Evolutionary conservation across 2,797 vertebrate species (phyloP), one percentile per base, ranked within the genome.

Genomic region (Sebastes steindachneri): DNA sequence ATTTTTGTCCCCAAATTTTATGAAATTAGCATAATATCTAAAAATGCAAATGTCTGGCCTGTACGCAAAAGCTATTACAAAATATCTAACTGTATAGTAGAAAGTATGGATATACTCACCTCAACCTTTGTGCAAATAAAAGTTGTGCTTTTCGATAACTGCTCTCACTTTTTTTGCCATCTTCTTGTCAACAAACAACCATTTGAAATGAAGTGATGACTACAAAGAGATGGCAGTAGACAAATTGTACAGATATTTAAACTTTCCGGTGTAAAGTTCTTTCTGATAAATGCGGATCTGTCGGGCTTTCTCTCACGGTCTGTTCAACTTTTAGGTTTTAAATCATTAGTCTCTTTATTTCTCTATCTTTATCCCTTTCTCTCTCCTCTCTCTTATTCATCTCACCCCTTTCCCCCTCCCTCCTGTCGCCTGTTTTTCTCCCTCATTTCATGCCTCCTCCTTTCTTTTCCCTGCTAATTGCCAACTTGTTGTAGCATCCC

Each of bases 391-490:
- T 65, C n/a, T 35, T 55, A 67, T 60, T 72, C 73, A 51, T 71
- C 67, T 17, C 31, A 29, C 68, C 76, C 77, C 55, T 45, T 23
- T 33, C 29, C 57, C 68, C 80, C 37, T 41, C 75, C 62, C 70
- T 74, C 75, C 70, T 9, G 51, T 66, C 29, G 6, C 83, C 83
- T 78, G 80, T 88, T 90, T 86, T 86, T 79, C 83, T 67, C 80
- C 85, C 82, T 86, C 86, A 70, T 88, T 89, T 92, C 77, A 86
- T 68, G 62, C 55, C 80, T 80, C 82, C 85, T 80, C 73, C 73
- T 70, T 82, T 90, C 74, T 88, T 80, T 77, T 66, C 82, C 69
- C 82, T 91, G 80, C 92, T 95, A 93, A 94, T 95, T 95, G 92
- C 93, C 89, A 88, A 88, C 90, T 92, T 82, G 89, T 86, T 87